Evolutionary conservation across 2,888 invertebrate species (phyloP).

Genomic region (Iphiclides podalirius): DNA sequence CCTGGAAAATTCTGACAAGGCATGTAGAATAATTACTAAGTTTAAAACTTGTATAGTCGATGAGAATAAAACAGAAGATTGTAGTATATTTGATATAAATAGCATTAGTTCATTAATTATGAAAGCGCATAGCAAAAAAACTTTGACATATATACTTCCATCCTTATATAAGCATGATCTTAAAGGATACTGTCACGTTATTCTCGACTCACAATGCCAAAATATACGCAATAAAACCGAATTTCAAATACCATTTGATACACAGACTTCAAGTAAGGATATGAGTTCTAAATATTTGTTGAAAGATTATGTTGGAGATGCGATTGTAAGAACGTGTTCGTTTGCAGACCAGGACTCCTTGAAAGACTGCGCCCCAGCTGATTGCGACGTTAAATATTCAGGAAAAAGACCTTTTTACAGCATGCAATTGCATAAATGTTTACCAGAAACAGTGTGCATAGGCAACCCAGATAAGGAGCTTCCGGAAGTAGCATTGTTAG

Average conservation of each 20-base stretch:
- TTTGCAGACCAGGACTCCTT: conserved; percentile 51
- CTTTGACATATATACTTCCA: conserved; percentile 48
- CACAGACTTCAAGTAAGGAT: conserved; percentile 35
- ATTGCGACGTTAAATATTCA: conserved; percentile 57
- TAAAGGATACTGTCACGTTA: conserved; percentile 50
- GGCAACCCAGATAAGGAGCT: conserved; percentile 39
- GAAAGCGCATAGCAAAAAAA: conserved; percentile 44
- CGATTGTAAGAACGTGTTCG: conserved; percentile 39
- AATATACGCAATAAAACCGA: conserved; percentile 29
- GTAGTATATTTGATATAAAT: conserved; percentile 39
- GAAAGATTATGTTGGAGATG: conserved; percentile 32
- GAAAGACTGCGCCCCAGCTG: conserved; percentile 47
- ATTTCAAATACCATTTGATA: conserved; percentile 50
- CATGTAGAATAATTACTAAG: conserved; percentile 41
- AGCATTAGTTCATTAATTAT: conserved; percentile 36
- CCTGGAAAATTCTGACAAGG: conserved; percentile 46
- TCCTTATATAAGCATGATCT: conserved; percentile 50
- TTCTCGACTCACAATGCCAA: conserved; percentile 41
- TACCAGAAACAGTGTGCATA: conserved; percentile 42
- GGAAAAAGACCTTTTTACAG: conserved; percentile 50
- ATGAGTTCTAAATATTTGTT: conserved; percentile 29
- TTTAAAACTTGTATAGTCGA: conserved; percentile 48
- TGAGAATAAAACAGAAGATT: conserved; percentile 37
- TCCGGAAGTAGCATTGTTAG: conserved; percentile 51
- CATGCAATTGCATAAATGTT: conserved; percentile 38